These are phyloP conservation scores for Silurus lanzhouensis DNA, from an alignment of 2,797 vertebrate species.

Conservation along the genomic window DNA sequence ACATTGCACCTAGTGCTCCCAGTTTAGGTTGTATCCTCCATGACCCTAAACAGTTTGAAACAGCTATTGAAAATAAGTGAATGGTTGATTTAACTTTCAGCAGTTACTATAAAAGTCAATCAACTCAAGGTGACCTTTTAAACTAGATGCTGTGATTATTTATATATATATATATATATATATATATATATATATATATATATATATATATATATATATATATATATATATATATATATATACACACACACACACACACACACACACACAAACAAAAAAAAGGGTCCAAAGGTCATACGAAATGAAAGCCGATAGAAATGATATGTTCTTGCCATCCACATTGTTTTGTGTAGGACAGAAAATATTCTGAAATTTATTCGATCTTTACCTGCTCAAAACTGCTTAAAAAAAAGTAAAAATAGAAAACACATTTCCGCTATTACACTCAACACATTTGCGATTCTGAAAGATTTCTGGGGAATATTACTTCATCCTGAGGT, in stretches of 20 bases:
- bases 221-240: too few species aligned
- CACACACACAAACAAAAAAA: too few species aligned
- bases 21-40: too few species aligned
- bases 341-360: neutral
- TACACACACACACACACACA: too few species aligned
- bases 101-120: neutral
- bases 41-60: neutral
- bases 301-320: neutral
- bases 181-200: too few species aligned
- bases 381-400: neutral
- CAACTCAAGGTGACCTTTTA: conserved; percentile 5
- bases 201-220: too few species aligned
- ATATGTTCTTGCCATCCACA: too few species aligned
- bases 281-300: too few species aligned
- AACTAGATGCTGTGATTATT: neutral
- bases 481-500: neutral
- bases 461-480: neutral
- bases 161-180: too few species aligned
- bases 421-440: neutral
- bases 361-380: neutral
- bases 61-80: neutral
- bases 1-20: neutral
- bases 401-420: neutral
- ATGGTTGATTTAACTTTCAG: neutral
- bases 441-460: too few species aligned